Percentiles rank a stretch among this genome's conserved stretches.
phyloP scores from a whole-genome alignment of 2,113 vertebrate genomes.

The Catharus minimus region DNA sequence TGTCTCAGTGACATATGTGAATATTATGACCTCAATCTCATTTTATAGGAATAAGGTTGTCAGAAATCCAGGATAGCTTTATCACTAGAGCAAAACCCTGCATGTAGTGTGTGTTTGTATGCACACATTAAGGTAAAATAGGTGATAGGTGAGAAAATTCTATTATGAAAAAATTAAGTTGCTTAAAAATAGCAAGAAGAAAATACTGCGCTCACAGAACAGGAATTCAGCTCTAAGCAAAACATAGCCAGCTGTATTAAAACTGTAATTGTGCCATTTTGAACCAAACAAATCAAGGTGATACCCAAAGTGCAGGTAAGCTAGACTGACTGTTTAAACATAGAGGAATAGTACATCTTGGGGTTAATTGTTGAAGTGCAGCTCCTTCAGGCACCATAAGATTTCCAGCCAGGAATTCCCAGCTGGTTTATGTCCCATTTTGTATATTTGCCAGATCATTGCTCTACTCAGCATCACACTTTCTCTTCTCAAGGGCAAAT shows the following conservation, averaged over 20 bases:
- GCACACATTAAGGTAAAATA: too few species aligned
- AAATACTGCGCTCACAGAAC: background rate
- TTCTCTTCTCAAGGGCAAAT: background rate
- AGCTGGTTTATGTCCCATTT: constrained; percentile 20
- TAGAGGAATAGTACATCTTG: background rate
- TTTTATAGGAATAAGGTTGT: background rate
- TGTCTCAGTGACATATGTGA: background rate
- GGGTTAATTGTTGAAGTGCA: background rate
- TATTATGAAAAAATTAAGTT: background rate
- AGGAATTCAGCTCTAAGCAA: background rate
- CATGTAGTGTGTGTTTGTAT: background rate
- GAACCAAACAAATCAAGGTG: background rate
- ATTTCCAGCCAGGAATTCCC: constrained; percentile 34
- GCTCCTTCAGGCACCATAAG: background rate
- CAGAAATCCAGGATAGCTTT: background rate
- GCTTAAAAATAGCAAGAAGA: background rate
- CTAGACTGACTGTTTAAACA: background rate
- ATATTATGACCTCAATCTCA: background rate
- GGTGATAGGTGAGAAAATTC: background rate
- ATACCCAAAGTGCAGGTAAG: background rate
- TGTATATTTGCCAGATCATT: background rate
- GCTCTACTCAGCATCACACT: background rate
- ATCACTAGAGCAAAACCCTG: background rate
- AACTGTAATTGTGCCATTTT: background rate
- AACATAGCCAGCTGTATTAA: background rate